These are phyloP conservation scores for Poecilus cupreus DNA, from an alignment of 2,888 invertebrate species.

Conservation along the genomic window DNA sequence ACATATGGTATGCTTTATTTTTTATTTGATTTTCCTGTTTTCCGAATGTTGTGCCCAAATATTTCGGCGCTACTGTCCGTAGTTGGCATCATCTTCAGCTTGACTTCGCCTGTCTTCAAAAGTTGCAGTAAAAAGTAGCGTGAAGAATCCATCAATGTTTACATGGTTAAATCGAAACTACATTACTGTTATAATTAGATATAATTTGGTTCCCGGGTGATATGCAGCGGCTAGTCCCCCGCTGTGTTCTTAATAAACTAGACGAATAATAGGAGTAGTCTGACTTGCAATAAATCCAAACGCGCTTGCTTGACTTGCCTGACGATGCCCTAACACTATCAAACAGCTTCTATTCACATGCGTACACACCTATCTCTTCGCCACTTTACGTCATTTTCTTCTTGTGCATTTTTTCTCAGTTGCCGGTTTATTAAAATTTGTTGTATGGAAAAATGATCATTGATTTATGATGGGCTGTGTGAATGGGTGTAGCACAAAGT, in stretches of 20 bases:
- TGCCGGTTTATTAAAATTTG: slow-evolving; percentile 10
- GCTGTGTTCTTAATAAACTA: slow-evolving; percentile 72
- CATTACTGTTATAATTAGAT: slow-evolving; percentile 71
- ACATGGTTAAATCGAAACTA: slow-evolving; percentile 70
- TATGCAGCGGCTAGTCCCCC: slow-evolving; percentile 68
- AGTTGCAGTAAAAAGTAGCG: slow-evolving; percentile 46
- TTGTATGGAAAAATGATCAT: slow-evolving; percentile 4
- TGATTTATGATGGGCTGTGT: slow-evolving; percentile 2
- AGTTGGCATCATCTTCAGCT: background rate
- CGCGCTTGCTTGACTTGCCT: background rate
- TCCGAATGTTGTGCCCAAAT: background rate
- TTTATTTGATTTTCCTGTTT: no score
- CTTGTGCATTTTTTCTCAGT: slow-evolving; percentile 3
- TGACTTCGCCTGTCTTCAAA: background rate
- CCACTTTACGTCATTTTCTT: slow-evolving; percentile 9
- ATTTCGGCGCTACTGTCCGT: background rate
- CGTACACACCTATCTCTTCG: slow-evolving; percentile 21
- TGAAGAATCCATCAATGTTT: slow-evolving; percentile 65
- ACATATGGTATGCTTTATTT: no score
- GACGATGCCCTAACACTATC: slow-evolving; percentile 1
- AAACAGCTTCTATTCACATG: slow-evolving; percentile 39
- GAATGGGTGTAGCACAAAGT: background rate
- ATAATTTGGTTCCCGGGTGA: slow-evolving; percentile 71
- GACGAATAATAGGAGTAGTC: slow-evolving; percentile 71
- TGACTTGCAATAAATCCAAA: slow-evolving; percentile 72